Conservation (phyloP, 2,797 vertebrate species). For the Cirrhinus molitorella region DNA sequence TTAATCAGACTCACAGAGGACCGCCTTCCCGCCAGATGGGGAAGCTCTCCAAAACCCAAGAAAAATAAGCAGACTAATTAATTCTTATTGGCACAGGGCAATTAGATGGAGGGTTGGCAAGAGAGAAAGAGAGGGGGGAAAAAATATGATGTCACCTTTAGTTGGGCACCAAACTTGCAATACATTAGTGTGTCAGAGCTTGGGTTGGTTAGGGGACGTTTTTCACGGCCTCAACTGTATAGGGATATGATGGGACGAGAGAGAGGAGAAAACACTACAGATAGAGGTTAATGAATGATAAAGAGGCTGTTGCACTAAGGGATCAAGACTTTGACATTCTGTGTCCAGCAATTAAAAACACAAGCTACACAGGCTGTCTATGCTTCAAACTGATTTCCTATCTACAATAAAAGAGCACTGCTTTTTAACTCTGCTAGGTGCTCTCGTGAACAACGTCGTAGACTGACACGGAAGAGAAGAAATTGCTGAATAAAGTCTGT, state of each 20-base stretch:
- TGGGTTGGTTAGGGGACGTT: constrained; percentile 80
- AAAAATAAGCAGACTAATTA: constrained; percentile 99
- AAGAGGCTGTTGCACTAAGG: constrained; percentile 76
- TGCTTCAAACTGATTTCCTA: background rate
- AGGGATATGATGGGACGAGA: constrained; percentile 71
- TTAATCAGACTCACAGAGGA: constrained; percentile 97
- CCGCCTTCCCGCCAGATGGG: constrained; percentile 97
- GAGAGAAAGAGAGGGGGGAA: constrained; percentile 75
- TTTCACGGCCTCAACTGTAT: constrained; percentile 72
- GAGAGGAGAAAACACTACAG: constrained; percentile 72
- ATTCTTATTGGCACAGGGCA: constrained; percentile 99
- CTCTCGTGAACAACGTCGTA: too few species aligned
- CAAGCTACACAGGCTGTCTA: constrained; percentile 21
- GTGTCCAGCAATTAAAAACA: constrained; percentile 67
- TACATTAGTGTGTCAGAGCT: constrained; percentile 79
- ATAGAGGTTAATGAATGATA: constrained; percentile 91
- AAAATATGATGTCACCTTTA: constrained; percentile 91
- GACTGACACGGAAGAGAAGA: too few species aligned
- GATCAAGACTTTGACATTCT: constrained; percentile 74
- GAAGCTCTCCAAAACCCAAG: constrained; percentile 91
- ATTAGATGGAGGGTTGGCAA: constrained; percentile 93
- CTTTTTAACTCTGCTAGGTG: background rate
- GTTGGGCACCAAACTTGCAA: constrained; percentile 85
- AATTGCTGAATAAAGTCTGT: too few species aligned
- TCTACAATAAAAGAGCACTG: background rate